phyloP scores from a whole-genome alignment of 2,888 invertebrate species.

The Microdon myrmicae region DNA sequence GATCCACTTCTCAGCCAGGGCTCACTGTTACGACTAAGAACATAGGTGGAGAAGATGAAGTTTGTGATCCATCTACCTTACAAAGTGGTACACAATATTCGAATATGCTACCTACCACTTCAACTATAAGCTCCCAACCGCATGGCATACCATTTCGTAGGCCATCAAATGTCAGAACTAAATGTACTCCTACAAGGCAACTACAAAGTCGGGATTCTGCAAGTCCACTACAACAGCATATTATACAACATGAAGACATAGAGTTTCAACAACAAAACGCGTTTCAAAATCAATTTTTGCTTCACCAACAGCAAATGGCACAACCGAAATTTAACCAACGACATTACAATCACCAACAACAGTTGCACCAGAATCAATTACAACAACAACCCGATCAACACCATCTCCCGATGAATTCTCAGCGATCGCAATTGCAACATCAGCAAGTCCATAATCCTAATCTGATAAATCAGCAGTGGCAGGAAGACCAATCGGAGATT shows the following conservation, averaged over 20 bases:
- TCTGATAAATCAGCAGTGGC: constrained; percentile 12
- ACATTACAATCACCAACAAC: constrained; percentile 15
- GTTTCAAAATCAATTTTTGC: constrained; percentile 10
- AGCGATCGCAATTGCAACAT: constrained; percentile 30
- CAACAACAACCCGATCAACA: constrained; percentile 31
- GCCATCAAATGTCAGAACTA: constrained; percentile 26
- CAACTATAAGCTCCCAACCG: neutral
- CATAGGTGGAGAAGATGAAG: constrained; percentile 54
- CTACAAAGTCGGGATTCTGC: constrained; percentile 13
- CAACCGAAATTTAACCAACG: constrained; percentile 54
- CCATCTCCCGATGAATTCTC: constrained; percentile 15
- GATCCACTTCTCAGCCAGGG: constrained; percentile 21
- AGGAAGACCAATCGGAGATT: constrained; percentile 26
- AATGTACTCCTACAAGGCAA: constrained; percentile 24
- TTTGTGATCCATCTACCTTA: constrained; percentile 29
- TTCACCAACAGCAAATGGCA: constrained; percentile 30
- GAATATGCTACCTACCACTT: neutral
- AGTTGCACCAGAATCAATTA: constrained; percentile 17
- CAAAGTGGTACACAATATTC: constrained; percentile 43
- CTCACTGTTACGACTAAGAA: constrained; percentile 29
- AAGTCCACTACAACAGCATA: constrained; percentile 2
- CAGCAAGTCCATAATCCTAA: constrained; percentile 20
- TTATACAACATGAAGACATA: constrained; percentile 2
- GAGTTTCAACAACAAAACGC: constrained; percentile 5
- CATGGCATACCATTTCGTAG: constrained; percentile 20